Evolutionary conservation across 35 echinoderm and acorn worm genomes (phyloP), one percentile per base, ranked within the genome.

Genomic region (Lytechinus variegatus): DNA sequence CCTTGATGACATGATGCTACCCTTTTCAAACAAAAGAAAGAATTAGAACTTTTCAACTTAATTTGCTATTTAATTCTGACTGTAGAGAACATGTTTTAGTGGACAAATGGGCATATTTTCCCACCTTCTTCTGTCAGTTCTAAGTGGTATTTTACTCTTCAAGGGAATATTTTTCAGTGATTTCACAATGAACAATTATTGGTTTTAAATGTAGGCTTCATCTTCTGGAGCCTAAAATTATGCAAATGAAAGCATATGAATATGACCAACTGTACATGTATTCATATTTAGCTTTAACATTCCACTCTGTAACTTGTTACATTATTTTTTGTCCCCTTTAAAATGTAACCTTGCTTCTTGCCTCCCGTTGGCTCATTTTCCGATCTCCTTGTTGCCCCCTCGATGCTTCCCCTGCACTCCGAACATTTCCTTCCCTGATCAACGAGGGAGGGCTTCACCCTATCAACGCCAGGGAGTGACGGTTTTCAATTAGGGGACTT

Each of bases 381-480:
- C 66, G 14, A 79, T 79, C 66, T n/a, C 66, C 66, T 79, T 79
- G 66, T 79, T 79, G 66, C 66, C 66, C 66, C 66, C 66, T 79
- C 21, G 5, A 79, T 24, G n/a, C 66, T 79, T n/a, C 66, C 66
- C 66, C 21, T 79, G 66, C 66, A 24, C 66, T 79, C n/a, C n/a
- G 66, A 79, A 24, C 66, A 24, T 79, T 79, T 79, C 66, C 66
- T 79, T 79, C 66, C 66, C n/a, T 79, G 21, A 79, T 79, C 66
- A 79, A 79, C 66, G 66, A 79, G 66, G 66, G 66, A 79, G 66
- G 19, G 66, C 66, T 79, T 79, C 66, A 14, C 66, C 66, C 66
- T 79, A 79, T 79, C 66, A 79, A 79, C 14, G 66, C 66, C 66
- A 79, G 16, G 19, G 66, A 79, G 19, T 79, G 66, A 79, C 66